Percentiles rank a stretch among this genome's conserved stretches.
Evolutionary conservation across 2,888 invertebrate genomes (phyloP).

Genomic region (Catonia carolina): DNA sequence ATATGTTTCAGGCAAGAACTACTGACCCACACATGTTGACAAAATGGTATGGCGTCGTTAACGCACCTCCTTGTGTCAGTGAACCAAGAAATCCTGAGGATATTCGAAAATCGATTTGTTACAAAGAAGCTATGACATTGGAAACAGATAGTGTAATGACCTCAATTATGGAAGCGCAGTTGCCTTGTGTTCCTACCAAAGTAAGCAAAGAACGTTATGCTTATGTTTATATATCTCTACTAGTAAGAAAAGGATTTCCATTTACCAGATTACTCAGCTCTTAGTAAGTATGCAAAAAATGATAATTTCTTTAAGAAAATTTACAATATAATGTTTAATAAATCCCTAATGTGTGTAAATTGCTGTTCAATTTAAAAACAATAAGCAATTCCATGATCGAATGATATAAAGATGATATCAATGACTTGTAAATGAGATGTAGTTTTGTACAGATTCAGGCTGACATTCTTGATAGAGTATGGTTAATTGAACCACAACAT

Average conservation of each 20-base stretch:
- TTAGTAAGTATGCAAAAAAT: not conserved
- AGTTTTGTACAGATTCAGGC: too few species aligned
- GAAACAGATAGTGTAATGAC: not conserved
- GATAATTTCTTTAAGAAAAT: too few species aligned
- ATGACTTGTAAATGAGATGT: too few species aligned
- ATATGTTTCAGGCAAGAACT: too few species aligned
- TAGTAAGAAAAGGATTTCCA: constrained; percentile 2
- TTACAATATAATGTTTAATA: too few species aligned
- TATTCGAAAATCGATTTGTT: not conserved
- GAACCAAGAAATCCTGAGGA: not conserved
- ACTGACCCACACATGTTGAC: not conserved
- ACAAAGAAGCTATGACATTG: not conserved
- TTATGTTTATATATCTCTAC: not conserved
- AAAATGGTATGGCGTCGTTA: not conserved
- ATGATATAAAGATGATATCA: too few species aligned
- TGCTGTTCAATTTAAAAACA: too few species aligned
- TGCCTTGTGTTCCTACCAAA: constrained; percentile 4
- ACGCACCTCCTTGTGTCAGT: not conserved
- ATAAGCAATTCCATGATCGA: too few species aligned
- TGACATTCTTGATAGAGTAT: too few species aligned
- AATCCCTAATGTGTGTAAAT: too few species aligned
- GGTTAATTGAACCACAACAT: too few species aligned
- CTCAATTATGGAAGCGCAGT: not conserved
- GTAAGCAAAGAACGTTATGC: not conserved
- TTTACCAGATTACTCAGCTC: not conserved